A percentile compares a stretch with the other conserved stretches of the same genome.
Evolutionary conservation across 1,140 invertebrate genomes (phyloP).

Genomic region (Sitobion miscanthi): DNA sequence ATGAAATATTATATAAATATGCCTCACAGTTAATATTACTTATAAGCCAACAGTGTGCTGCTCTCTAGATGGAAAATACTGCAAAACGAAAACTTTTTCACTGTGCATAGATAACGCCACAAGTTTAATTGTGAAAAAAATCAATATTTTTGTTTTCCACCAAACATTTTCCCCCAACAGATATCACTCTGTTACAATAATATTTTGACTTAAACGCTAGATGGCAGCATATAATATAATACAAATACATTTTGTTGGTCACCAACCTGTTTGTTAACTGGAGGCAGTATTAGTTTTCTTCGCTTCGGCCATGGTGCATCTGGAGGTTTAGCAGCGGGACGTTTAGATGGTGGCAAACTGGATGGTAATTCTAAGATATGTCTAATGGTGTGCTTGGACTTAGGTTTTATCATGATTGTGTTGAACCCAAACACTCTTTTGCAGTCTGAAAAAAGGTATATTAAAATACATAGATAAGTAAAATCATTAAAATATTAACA

Average conservation of each 20-base stretch:
- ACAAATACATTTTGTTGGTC: no score
- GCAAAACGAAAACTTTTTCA: neutral
- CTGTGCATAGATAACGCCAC: neutral
- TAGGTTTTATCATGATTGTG: constrained; percentile 41
- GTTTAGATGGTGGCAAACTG: constrained; percentile 34
- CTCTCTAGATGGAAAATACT: neutral
- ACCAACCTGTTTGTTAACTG: constrained; percentile 46
- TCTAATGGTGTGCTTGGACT: constrained; percentile 46
- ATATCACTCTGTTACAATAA: neutral
- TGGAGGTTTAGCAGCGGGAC: constrained; percentile 45
- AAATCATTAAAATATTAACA: neutral
- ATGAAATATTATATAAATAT: no score
- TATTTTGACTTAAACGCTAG: neutral
- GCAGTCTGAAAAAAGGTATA: neutral
- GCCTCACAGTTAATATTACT: neutral
- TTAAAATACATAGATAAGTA: neutral
- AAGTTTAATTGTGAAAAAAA: neutral
- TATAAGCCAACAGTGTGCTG: neutral
- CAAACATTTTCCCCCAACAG: neutral
- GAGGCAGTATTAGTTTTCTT: constrained; percentile 38
- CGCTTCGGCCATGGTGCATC: neutral
- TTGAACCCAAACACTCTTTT: constrained; percentile 17
- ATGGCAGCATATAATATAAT: neutral
- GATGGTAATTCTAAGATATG: constrained; percentile 44
- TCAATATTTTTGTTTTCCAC: neutral